These are phyloP conservation scores for Neosilurus hyrtlii DNA, from an alignment of 2,797 vertebrate species.

Conservation along the genomic window DNA sequence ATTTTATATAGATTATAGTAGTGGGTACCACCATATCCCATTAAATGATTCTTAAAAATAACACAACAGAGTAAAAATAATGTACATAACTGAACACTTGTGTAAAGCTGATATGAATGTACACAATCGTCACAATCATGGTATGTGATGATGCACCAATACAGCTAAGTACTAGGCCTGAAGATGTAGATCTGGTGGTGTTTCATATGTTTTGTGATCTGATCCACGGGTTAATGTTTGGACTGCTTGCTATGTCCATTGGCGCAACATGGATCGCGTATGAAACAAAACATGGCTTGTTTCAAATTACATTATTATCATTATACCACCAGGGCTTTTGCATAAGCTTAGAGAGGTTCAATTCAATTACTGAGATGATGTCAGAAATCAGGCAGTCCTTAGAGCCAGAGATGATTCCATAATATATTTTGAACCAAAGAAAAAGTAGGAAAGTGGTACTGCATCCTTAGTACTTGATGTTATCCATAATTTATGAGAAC, in stretches of 20 bases:
- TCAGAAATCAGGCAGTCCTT: neutral
- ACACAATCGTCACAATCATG: neutral
- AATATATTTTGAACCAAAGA: slow-evolving; percentile 6
- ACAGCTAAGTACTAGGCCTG: neutral
- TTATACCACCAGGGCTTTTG: neutral
- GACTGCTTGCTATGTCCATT: neutral
- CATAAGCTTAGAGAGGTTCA: neutral
- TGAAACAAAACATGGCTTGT: neutral
- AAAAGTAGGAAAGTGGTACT: slow-evolving; percentile 15
- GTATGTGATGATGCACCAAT: neutral
- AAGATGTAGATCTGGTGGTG: neutral
- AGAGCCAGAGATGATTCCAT: neutral
- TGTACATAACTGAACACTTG: neutral
- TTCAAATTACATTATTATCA: neutral
- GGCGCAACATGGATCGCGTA: neutral
- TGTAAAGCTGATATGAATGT: neutral
- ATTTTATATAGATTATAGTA: neutral
- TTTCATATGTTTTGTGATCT: neutral
- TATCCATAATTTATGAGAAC: slow-evolving; percentile 35
- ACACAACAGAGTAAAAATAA: neutral
- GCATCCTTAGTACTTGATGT: neutral
- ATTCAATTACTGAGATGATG: neutral
- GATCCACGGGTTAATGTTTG: no score
- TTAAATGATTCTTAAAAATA: neutral
- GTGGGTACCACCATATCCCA: neutral